Base-by-base conservation (phyloP, 1,140 invertebrate species). In the Epicauta chinensis region DNA sequence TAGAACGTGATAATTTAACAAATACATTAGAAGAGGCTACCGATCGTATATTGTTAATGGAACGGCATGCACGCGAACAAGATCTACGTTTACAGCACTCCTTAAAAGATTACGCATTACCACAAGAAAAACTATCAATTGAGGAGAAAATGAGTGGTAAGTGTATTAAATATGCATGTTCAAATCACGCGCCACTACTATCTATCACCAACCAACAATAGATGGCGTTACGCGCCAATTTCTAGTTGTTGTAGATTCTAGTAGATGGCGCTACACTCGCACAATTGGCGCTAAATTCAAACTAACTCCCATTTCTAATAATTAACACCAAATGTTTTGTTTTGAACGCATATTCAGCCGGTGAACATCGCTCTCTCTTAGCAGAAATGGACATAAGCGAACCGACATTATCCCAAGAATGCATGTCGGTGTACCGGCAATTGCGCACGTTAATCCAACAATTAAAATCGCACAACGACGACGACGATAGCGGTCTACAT, bases 11-110 rank as follows among this genome's bases (percentile, higher is more conserved):
- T 50, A 79, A 79, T 42, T 74, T 93, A 16, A 78, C 81, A 30
- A 79, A 81, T 14, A 84, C 86, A 39, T 75, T 94, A 43, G 91
- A 96, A 60, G 92, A 95, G 73, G 87, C 91, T 29, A 84, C 86
- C 42, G 91, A 96, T 71, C 81, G 90, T 66, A 92, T 93, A 55
- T 70, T 86, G 50, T 78, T 89, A 63, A 75, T 95, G 58, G 91
- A 95, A 68, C 80, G 86, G 66, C 84, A 91, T 66, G 78, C 85
- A 14, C 81, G 87, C 63, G 91, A 95, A 75, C 88, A 93, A 73
- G 78, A 80, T 62, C 70, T 77, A 30, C 68, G 77, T 29, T 79
- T 77, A 57, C 75, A 77, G 16, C 77, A 79, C 51, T 77, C 79
- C 9, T 62, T 82, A 30, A 81, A 81, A 56, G 80, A 82, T 56